phyloP scores from a whole-genome alignment of 2,797 vertebrate species.

The Notoglanidium macrostoma region DNA sequence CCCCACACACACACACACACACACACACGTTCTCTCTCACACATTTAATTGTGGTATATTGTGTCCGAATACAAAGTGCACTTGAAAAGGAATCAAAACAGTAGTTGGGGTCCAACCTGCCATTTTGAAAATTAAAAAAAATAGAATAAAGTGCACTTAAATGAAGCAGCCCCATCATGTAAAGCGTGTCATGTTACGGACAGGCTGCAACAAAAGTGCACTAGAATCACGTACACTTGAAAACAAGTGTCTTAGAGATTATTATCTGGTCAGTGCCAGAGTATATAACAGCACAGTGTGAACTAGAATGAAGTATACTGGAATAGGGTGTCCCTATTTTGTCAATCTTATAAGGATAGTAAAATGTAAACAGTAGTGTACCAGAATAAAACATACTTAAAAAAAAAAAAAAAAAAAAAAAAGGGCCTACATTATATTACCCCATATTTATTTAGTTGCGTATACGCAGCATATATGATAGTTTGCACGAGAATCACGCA shows the following conservation, averaged over 20 bases:
- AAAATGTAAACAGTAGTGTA: neutral
- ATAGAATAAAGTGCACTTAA: neutral
- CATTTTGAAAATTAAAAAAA: neutral
- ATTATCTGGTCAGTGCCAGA: neutral
- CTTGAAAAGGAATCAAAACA: neutral
- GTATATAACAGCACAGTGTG: neutral
- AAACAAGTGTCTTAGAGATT: neutral
- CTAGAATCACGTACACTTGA: neutral
- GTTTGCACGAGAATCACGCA: neutral
- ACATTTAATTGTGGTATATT: neutral
- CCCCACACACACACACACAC: constrained; percentile 11
- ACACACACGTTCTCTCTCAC: neutral
- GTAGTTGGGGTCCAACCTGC: neutral
- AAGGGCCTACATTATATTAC: neutral
- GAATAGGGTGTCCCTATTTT: neutral
- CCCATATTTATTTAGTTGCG: neutral
- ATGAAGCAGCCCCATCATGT: neutral
- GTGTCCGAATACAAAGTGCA: neutral
- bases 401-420: no score
- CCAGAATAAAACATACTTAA: neutral
- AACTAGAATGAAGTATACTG: neutral
- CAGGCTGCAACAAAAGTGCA: neutral
- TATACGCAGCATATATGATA: neutral
- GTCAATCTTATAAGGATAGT: neutral
- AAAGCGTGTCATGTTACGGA: neutral